Evolutionary conservation across 2,888 invertebrate species (phyloP).

Genomic region (Leuctra nigra): DNA sequence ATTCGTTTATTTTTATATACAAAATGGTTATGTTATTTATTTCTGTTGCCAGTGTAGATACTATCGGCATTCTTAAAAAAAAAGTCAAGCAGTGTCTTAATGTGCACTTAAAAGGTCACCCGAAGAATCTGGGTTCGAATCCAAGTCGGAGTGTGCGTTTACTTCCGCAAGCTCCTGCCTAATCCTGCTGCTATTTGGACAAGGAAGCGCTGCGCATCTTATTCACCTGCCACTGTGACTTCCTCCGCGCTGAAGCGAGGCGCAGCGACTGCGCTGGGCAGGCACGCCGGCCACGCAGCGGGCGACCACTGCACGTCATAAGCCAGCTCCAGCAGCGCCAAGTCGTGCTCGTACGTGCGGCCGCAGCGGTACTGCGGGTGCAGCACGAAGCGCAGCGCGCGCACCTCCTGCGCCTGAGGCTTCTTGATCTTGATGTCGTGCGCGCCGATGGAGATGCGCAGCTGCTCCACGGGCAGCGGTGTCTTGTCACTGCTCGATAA

Average conservation of each 20-base stretch:
- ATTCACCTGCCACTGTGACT: neutral
- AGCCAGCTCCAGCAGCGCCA: slow-evolving; percentile 59
- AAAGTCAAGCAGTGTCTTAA: too few species aligned
- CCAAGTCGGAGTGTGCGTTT: too few species aligned
- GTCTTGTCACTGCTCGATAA: slow-evolving; percentile 5
- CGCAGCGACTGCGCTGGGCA: slow-evolving; percentile 50
- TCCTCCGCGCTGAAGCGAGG: slow-evolving; percentile 8
- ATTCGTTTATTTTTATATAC: too few species aligned
- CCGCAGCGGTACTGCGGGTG: slow-evolving; percentile 69
- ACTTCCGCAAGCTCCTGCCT: too few species aligned
- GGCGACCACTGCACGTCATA: slow-evolving; percentile 58
- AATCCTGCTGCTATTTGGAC: too few species aligned
- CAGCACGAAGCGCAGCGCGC: slow-evolving; percentile 50
- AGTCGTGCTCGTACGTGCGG: slow-evolving; percentile 41
- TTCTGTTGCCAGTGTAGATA: too few species aligned
- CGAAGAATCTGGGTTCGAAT: too few species aligned
- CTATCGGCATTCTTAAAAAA: too few species aligned
- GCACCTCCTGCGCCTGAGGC: slow-evolving; percentile 43
- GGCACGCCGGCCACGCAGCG: slow-evolving; percentile 69
- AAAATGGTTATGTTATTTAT: too few species aligned
- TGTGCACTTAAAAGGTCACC: too few species aligned
- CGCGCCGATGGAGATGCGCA: slow-evolving; percentile 63
- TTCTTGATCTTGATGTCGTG: slow-evolving; percentile 58
- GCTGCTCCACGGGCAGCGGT: slow-evolving; percentile 52
- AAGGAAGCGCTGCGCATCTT: neutral